phyloP scores from a whole-genome alignment of 2,888 invertebrate species.

The Polymixis lichenea region DNA sequence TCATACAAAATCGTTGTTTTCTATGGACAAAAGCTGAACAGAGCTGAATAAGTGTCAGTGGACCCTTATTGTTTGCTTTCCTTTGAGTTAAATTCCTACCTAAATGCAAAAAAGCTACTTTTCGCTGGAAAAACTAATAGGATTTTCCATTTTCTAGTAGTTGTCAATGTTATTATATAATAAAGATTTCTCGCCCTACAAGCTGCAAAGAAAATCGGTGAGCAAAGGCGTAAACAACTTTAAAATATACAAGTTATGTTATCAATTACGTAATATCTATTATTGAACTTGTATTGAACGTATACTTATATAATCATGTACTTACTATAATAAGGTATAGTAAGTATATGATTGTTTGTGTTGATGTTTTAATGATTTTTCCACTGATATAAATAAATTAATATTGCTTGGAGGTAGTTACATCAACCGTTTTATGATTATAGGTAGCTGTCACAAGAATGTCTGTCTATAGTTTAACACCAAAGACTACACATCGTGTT shows the following conservation, averaged over 20 bases:
- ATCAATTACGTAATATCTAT: slow-evolving; percentile 50
- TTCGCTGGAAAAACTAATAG: background rate
- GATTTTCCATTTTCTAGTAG: background rate
- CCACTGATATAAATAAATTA: slow-evolving; percentile 11
- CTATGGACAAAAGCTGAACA: too few relatives aligned
- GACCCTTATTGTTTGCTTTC: background rate
- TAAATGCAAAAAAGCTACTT: background rate
- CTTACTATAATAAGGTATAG: slow-evolving; percentile 23
- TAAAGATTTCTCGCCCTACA: slow-evolving; percentile 12
- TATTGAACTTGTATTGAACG: slow-evolving; percentile 45
- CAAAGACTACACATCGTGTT: too few relatives aligned
- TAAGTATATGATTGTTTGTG: background rate
- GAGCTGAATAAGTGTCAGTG: too few relatives aligned
- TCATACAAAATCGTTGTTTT: too few relatives aligned
- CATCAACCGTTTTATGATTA: background rate
- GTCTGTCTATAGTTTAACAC: too few relatives aligned
- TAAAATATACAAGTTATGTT: slow-evolving; percentile 28
- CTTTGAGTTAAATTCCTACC: background rate
- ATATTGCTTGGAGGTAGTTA: background rate
- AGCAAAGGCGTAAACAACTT: slow-evolving; percentile 44
- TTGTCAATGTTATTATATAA: slow-evolving; percentile 35
- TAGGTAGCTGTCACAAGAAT: background rate
- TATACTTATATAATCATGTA: too few relatives aligned
- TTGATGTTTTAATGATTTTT: slow-evolving; percentile 6
- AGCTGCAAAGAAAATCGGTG: slow-evolving; percentile 34